A percentile compares a stretch with the other conserved stretches of the same genome.
These are phyloP conservation scores for Onychomys leucogaster DNA, from an alignment of 2,797 vertebrate species.

Conservation along the genomic window DNA sequence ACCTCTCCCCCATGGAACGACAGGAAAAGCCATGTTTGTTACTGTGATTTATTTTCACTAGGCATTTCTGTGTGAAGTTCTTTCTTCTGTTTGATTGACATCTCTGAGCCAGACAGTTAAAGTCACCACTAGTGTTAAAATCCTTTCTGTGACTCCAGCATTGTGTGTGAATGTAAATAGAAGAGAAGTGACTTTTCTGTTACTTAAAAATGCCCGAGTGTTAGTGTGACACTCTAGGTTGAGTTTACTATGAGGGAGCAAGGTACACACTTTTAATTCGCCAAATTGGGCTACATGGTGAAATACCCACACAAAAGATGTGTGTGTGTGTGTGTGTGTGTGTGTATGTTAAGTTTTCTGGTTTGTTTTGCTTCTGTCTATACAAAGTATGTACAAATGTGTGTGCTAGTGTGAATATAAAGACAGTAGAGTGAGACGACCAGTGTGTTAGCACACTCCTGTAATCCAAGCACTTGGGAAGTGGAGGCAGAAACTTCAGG, in stretches of 20 bases:
- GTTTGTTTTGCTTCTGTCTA: not conserved
- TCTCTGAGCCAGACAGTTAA: not conserved
- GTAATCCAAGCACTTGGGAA: not conserved
- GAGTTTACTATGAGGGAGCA: not conserved
- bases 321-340: too few relatives aligned
- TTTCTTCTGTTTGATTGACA: constrained; percentile 50
- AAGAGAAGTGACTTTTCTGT: constrained; percentile 1
- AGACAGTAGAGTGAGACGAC: not conserved
- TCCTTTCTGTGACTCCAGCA: not conserved
- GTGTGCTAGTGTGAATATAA: not conserved
- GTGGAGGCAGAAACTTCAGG: not conserved
- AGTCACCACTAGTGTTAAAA: not conserved
- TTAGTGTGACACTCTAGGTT: not conserved
- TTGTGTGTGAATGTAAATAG: not conserved
- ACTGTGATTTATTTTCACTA: constrained; percentile 63
- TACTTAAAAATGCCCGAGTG: constrained; percentile 38
- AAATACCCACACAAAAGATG: not conserved
- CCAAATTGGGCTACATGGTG: not conserved
- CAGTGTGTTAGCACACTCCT: not conserved
- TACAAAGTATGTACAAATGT: not conserved
- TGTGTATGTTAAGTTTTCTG: not conserved
- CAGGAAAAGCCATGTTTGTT: constrained; percentile 73
- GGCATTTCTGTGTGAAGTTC: constrained; percentile 2
- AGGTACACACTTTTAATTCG: not conserved
- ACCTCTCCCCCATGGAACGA: constrained; percentile 70